Conservation (phyloP, 2,888 invertebrate species). For the Syrista parreyssii region DNA sequence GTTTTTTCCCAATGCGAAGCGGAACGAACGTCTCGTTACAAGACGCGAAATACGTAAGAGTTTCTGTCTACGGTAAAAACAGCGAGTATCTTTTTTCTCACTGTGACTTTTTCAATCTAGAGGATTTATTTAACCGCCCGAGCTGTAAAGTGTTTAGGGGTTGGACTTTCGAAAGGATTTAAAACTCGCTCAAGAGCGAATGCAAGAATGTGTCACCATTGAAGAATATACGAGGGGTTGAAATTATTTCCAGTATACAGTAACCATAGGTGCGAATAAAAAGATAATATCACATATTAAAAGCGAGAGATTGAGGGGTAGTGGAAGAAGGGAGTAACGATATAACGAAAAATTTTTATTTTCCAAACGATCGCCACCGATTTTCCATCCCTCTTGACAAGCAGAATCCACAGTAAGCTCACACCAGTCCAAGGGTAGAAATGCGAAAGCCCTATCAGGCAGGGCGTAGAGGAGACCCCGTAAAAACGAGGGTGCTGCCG, state of each 20-base stretch:
- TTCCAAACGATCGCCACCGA: neutral
- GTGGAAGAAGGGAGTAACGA: neutral
- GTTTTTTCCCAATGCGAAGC: neutral
- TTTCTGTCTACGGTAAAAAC: neutral
- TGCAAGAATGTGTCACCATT: neutral
- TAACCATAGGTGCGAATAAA: neutral
- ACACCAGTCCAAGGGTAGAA: neutral
- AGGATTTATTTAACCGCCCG: neutral
- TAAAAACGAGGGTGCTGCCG: neutral
- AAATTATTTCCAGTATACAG: neutral
- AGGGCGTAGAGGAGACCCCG: neutral
- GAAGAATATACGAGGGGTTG: neutral
- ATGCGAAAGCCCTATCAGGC: neutral
- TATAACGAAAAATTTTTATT: neutral
- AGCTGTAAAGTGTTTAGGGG: neutral
- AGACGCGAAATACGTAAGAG: neutral
- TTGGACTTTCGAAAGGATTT: neutral
- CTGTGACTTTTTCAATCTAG: neutral
- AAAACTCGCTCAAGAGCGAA: neutral
- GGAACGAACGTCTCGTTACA: neutral
- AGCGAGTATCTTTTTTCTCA: neutral
- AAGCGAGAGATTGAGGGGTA: neutral
- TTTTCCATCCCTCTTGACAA: neutral
- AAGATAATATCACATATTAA: neutral
- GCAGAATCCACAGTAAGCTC: neutral